phyloP scores from a whole-genome alignment of 2,888 invertebrate species.

The Watsonalla cultraria region DNA sequence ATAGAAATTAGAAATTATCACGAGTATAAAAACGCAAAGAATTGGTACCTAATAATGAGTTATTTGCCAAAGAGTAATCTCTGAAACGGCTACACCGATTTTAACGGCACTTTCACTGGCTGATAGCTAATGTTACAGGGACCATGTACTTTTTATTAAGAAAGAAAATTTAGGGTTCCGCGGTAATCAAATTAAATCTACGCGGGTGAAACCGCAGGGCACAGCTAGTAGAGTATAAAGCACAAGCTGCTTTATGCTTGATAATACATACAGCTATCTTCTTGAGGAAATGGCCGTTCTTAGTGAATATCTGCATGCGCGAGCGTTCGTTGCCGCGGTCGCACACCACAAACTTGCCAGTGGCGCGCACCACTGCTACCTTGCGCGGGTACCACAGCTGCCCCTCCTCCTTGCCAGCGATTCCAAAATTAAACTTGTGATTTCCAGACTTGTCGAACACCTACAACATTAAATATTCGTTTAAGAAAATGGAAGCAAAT shows the following conservation, averaged over 20 bases:
- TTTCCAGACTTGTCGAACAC: conserved; percentile 96
- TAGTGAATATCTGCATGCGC: conserved; percentile 98
- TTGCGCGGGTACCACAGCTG: conserved; percentile 98
- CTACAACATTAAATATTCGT: conserved; percentile 55
- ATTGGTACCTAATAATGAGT: too few species aligned
- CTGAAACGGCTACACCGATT: too few species aligned
- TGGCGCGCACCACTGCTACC: conserved; percentile 93
- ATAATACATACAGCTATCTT: conserved; percentile 87
- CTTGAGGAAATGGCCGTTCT: conserved; percentile 96
- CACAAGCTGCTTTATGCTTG: background rate
- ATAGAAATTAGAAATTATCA: too few species aligned
- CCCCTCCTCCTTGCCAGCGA: conserved; percentile 96
- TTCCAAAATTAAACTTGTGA: conserved; percentile 96
- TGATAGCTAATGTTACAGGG: too few species aligned
- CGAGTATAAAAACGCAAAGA: too few species aligned
- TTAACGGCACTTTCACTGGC: too few species aligned
- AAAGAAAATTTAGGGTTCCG: too few species aligned
- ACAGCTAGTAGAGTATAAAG: too few species aligned
- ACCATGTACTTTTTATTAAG: too few species aligned
- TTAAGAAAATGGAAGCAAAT: background rate
- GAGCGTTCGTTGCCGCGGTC: conserved; percentile 98
- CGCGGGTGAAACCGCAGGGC: too few species aligned
- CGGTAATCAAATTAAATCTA: too few species aligned
- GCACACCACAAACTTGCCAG: conserved; percentile 96
- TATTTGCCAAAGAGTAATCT: too few species aligned